A percentile compares a stretch with the other conserved stretches of the same genome.
phyloP scores from a whole-genome alignment of 2,888 invertebrate genomes.

The Chrysopilus asiliformis region DNA sequence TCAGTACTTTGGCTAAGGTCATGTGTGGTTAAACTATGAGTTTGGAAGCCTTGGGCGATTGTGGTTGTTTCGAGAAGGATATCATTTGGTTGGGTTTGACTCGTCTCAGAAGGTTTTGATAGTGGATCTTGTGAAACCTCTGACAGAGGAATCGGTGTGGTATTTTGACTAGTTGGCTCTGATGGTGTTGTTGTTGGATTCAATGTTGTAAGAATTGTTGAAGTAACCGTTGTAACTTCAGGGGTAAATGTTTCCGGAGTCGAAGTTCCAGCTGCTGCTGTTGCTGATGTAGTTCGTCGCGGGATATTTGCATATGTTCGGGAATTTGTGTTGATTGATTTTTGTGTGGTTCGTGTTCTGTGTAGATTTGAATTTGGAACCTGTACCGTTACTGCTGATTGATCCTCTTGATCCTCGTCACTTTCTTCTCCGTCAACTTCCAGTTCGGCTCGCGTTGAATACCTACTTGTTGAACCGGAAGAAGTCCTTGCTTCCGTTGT shows the following conservation, averaged over 20 bases:
- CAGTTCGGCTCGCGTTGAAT: background rate
- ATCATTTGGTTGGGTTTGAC: background rate
- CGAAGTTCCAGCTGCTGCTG: slow-evolving; percentile 28
- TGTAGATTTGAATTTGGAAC: slow-evolving; percentile 22
- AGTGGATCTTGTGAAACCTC: background rate
- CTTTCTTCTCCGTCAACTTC: background rate
- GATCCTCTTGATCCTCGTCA: background rate
- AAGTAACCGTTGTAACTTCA: slow-evolving; percentile 17
- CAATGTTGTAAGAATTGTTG: slow-evolving; percentile 5
- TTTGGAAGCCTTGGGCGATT: too few species aligned
- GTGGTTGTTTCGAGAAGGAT: too few species aligned
- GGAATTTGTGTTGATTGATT: slow-evolving; percentile 22
- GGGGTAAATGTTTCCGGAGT: slow-evolving; percentile 18
- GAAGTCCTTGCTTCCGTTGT: too few species aligned
- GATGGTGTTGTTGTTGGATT: background rate
- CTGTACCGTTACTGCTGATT: slow-evolving; percentile 29
- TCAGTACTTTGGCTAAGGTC: background rate
- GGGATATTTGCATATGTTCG: slow-evolving; percentile 31
- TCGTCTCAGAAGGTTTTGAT: background rate
- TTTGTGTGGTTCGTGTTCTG: slow-evolving; percentile 21
- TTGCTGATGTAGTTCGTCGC: slow-evolving; percentile 24
- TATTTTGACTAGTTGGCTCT: background rate
- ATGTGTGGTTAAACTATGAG: too few species aligned
- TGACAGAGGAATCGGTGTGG: background rate
- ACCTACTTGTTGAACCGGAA: too few species aligned